Evolutionary conservation across 2,888 invertebrate species (phyloP).

Genomic region (Drosophila cracens): DNA sequence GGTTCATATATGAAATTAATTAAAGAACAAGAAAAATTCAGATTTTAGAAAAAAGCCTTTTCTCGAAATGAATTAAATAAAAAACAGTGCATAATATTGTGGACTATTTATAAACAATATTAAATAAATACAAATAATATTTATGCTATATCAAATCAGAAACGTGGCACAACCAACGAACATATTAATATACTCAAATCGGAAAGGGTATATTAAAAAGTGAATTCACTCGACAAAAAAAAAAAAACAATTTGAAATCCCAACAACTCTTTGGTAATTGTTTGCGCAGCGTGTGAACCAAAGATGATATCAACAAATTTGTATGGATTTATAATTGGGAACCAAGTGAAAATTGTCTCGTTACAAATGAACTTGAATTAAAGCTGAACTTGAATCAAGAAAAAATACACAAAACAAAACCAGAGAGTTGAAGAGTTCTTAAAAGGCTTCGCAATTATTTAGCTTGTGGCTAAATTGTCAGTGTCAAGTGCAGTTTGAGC

Average conservation of each 20-base stretch:
- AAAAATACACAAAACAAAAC: background rate
- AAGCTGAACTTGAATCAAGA: constrained; percentile 38
- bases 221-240: background rate
- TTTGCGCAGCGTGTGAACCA: constrained; percentile 52
- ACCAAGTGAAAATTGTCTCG: constrained; percentile 20
- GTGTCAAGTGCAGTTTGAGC: constrained; percentile 66
- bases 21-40: background rate
- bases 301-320: constrained; percentile 8
- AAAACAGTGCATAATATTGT: background rate
- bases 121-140: background rate
- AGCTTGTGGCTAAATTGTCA: constrained; percentile 54
- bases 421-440: constrained; percentile 31
- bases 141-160: background rate
- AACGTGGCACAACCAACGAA: background rate
- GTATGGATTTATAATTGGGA: constrained; percentile 48
- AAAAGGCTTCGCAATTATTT: constrained; percentile 35
- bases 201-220: background rate
- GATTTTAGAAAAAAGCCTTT: background rate
- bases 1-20: background rate
- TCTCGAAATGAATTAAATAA: background rate
- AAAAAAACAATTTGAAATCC: background rate
- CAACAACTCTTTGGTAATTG: constrained; percentile 36
- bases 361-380: constrained; percentile 55
- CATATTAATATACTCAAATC: accelerated
- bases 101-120: no score